Percentiles rank a stretch among this genome's conserved stretches.
Conservation (phyloP, 2,113 vertebrate species). For the Asarcornis scutulata region DNA sequence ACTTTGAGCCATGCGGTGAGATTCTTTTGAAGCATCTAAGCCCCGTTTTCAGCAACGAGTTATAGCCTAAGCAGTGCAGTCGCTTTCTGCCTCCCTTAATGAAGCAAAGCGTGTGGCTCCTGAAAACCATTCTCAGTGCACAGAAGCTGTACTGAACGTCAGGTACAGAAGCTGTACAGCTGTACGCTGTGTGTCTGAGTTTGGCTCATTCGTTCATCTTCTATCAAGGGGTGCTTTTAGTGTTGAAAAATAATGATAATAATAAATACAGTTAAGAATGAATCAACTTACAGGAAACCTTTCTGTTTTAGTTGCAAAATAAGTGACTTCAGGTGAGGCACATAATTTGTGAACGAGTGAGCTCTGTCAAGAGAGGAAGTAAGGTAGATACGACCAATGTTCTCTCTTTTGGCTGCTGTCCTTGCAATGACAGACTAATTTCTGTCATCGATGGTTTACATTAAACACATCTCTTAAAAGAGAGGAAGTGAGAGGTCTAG, state of each 20-base stretch:
- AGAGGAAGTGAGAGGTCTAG: not conserved
- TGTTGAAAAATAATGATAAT: not conserved
- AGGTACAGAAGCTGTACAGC: not conserved
- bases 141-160: fast-evolving
- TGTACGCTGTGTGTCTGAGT: not conserved
- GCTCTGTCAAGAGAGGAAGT: not conserved
- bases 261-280: not conserved
- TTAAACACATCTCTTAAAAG: not conserved
- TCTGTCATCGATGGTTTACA: not conserved
- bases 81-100: not conserved
- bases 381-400: not conserved
- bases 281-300: not conserved
- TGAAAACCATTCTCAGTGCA: not conserved
- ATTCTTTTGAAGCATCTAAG: not conserved
- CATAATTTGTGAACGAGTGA: not conserved
- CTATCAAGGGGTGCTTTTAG: not conserved
- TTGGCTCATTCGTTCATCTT: not conserved
- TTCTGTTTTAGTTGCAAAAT: not conserved
- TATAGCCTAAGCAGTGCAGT: not conserved
- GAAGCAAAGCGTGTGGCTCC: not conserved
- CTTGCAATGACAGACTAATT: not conserved
- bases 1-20: fast-evolving
- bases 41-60: not conserved
- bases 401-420: not conserved
- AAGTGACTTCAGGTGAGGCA: not conserved